Percentiles rank a stretch among this genome's conserved stretches.
phyloP scores from a whole-genome alignment of 2,888 invertebrate genomes.

The Tachina fera region DNA sequence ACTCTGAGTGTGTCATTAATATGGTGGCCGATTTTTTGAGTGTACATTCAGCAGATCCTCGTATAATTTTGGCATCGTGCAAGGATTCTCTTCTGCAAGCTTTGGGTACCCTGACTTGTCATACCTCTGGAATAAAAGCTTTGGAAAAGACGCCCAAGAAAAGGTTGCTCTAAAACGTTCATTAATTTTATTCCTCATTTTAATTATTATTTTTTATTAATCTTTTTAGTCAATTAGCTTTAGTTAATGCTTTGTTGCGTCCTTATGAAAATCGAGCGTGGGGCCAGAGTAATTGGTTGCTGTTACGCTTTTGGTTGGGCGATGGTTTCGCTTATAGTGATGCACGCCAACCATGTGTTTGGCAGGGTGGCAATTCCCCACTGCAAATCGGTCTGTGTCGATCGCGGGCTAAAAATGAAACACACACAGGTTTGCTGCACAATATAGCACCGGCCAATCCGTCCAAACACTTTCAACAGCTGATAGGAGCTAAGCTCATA shows the following conservation, averaged over 20 bases:
- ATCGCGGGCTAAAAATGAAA: conserved; percentile 81
- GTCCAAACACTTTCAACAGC: conserved; percentile 82
- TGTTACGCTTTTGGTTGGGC: conserved; percentile 93
- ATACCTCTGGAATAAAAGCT: conserved; percentile 87
- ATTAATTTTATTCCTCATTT: neutral
- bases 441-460: conserved; percentile 82
- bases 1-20: conserved; percentile 85
- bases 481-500: conserved; percentile 86
- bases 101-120: conserved; percentile 90
- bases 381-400: conserved; percentile 79
- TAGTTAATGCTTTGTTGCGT: conserved; percentile 88
- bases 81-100: conserved; percentile 91
- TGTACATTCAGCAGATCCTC: conserved; percentile 89
- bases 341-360: conserved; percentile 84
- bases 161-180: conserved; percentile 74
- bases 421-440: conserved; percentile 82
- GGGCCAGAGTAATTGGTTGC: conserved; percentile 94
- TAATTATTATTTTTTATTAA: neutral
- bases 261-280: conserved; percentile 92
- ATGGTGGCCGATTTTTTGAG: conserved; percentile 89
- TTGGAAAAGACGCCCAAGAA: conserved; percentile 87
- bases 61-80: conserved; percentile 89
- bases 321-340: conserved; percentile 91
- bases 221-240: conserved; percentile 84
- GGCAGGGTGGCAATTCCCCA: conserved; percentile 83